Evolutionary conservation across 2,888 invertebrate genomes (phyloP), one percentile per base, ranked within the genome.

Genomic region (Chloroclystis v-ata): DNA sequence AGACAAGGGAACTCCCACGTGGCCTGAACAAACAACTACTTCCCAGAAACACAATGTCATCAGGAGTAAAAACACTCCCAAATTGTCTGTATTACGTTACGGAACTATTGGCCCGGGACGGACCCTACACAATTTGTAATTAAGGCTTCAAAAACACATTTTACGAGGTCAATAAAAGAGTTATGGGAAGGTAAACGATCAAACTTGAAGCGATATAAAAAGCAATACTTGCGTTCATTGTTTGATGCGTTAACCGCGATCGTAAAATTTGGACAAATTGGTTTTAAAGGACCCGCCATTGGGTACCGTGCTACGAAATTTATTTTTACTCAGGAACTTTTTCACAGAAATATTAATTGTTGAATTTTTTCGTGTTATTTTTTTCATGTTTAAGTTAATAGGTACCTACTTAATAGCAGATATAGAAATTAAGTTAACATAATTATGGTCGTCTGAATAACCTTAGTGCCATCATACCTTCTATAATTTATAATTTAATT

Each of bases 191-290:
- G 73, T 75, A 76, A 78, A 75, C 78, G 75, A 77, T 78, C 72
- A 74, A 78, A 78, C 69, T 77, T 76, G 68, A 79, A 75, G 64
- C 69, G 69, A 66, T 70, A 70, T 80, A 78, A 78, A 35, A 75
- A 68, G 69, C 72, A 75, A 78, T 78, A 73, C 78, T 75, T 75
- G 74, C 71, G 57, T 74, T 79, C 73, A 74, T 78, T 82, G 79
- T 78, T 81, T 78, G 78, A 78, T 78, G 73, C 72, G 72, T 62
- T 67, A 69, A 72, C 72, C 67, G 69, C 63, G 67, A 61, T 80
- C 82, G 76, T 85, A 82, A 83, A 84, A 66, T 70, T 67, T 60
- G 69, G 69, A 80, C 80, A 80, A 84, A 85, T 81, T 78, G 82
- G 75, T 78, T 81, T 78, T 77, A 72, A 78, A 70, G 67, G 67